These are phyloP conservation scores for Mechanitis mazaeus DNA, from an alignment of 2,888 invertebrate species.

Conservation along the genomic window DNA sequence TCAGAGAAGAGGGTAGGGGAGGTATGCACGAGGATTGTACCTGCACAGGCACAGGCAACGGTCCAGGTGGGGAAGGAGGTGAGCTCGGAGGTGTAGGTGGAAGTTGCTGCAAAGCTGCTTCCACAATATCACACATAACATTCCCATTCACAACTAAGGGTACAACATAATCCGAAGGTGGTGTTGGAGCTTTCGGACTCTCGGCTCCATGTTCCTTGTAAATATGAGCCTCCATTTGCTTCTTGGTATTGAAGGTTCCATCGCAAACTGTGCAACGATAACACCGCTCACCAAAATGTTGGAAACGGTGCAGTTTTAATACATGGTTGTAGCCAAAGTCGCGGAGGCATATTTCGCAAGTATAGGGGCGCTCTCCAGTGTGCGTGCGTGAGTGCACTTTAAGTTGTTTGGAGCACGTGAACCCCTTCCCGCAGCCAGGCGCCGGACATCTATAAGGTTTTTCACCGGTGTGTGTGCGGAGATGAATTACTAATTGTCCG, in stretches of 20 bases:
- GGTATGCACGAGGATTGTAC: slow-evolving; percentile 72
- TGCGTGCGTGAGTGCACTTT: slow-evolving; percentile 94
- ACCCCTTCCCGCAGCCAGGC: slow-evolving; percentile 91
- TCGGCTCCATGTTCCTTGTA: slow-evolving; percentile 76
- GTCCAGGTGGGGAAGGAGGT: slow-evolving; percentile 67
- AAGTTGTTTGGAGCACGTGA: slow-evolving; percentile 93
- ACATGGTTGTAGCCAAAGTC: slow-evolving; percentile 95
- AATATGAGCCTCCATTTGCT: slow-evolving; percentile 93
- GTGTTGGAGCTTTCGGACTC: slow-evolving; percentile 55
- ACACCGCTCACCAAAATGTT: slow-evolving; percentile 93
- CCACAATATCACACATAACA: slow-evolving; percentile 66
- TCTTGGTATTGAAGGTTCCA: slow-evolving; percentile 92
- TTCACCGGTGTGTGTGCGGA: slow-evolving; percentile 90
- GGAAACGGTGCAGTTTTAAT: slow-evolving; percentile 90
- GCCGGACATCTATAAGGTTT: slow-evolving; percentile 89
- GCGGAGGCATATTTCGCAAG: slow-evolving; percentile 93
- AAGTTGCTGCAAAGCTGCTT: slow-evolving; percentile 67
- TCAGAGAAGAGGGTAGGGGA: slow-evolving; percentile 64
- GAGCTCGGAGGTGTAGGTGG: slow-evolving; percentile 78
- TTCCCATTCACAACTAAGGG: slow-evolving; percentile 53
- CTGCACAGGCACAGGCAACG: slow-evolving; percentile 58
- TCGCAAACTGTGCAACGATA: slow-evolving; percentile 95
- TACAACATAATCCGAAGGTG: slow-evolving; percentile 48
- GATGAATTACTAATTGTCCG: slow-evolving; percentile 92
- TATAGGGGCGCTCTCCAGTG: slow-evolving; percentile 93